Evolutionary conservation across 1,140 invertebrate genomes (phyloP), one percentile per base, ranked within the genome.

Genomic region (Drosophila sucinea): DNA sequence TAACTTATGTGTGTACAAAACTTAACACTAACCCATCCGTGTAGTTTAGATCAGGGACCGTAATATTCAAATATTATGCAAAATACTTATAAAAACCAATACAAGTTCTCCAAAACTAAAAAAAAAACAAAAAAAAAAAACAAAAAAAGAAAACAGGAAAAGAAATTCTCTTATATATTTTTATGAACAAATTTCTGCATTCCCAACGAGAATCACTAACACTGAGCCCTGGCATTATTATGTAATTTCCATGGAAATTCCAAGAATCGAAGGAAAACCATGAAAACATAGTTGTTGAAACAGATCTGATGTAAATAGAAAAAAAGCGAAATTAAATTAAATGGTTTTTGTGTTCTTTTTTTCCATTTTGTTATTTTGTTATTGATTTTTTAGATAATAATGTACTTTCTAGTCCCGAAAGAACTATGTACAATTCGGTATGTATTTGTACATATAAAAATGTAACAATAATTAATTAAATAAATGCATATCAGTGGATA

Each of bases 401-500:
- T 51, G 44, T 51, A 27, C 44, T 51, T 51, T 27, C 44, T 51
- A 27, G 27, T 10, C 23, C 17, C 41, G 4, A 38, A 47, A 44
- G 5, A 51, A 51, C 44, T 51, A 51, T 51, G 44, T 51, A 51
- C 23, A 27, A 51, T 51, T 51, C 44, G 44, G 23, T 51, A 27
- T 51, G 23, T 51, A 51, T 51, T 51, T 51, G 44, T 51, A 51
- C 25, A 27, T 35, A 73, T 35, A 51, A 63, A 65, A 66, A 38
- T 55, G 44, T 54, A 72, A 78, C 29, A 61, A 38, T 56, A 75
- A 74, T 73, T 75, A 75, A 75, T 77, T 84, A 77, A 84, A 84
- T 84, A 81, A 84, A 84, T 86, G 82, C 81, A 85, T 85, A 85
- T 85, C 81, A 85, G 58, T 78, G 71, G 84, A 80, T 73, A 86